Base-by-base conservation (phyloP, 2,797 vertebrate species). In the Ceryle rudis region DNA sequence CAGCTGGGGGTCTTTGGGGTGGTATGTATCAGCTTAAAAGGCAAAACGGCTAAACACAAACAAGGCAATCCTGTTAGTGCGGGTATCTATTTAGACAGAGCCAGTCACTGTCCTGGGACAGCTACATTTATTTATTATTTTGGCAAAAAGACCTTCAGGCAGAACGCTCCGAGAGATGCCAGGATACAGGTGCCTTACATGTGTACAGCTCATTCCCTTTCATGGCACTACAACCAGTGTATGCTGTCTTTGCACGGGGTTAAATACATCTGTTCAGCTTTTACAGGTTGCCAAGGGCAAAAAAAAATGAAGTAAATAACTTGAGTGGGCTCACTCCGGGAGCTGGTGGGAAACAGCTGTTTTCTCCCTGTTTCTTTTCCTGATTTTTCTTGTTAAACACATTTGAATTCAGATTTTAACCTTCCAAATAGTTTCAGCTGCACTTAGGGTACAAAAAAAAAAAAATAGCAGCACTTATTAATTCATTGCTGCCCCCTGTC, bases 401-500 rank as follows among this genome's bases (percentile, higher is more conserved):
- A 31, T 81, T 92, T 93, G 47, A 74, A 80, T 82, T 89, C 75
- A 73, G 82, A 84, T 18, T 90, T 94, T 74, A 90, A 95, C 57
- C 55, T 78, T 86, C 57, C 80, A 42, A 70, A 77, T 23, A 58
- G 33, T 61, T 94, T 86, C 73, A 91, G 77, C 81, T 78, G 41
- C 58, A 39, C 54, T 92, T 26, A 72, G 67, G 81, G 78, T 71
- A 54, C 17, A 84, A 58, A 82, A 84, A 80, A 84, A n/a, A 92
- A 92, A 67, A 92, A 91, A 60, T 49, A 89, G 77, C 80, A 83
- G 71, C 73, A 74, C 84, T 96, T 96, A 78, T 9, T 92, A 96
- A 97, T 95, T 97, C 95, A 95, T 95, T 97, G 95, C 97, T 97
- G 97, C 96, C 97, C 96, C 95, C 97, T 96, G 39, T 95, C 97